phyloP scores from a whole-genome alignment of 2,888 invertebrate species.

The Troilus luridus region DNA sequence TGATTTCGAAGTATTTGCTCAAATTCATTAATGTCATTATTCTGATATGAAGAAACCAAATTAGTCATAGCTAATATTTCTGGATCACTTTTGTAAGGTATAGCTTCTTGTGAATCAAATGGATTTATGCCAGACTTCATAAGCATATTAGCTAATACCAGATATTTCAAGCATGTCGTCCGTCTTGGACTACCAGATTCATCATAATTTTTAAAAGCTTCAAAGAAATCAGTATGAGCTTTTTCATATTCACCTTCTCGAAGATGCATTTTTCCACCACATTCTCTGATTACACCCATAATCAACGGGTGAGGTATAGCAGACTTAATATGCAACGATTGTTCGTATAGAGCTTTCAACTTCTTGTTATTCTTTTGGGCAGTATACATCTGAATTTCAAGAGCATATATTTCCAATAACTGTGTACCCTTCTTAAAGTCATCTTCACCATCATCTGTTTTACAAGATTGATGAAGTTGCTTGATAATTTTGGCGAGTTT shows the following conservation, averaged over 20 bases:
- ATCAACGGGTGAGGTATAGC: constrained; percentile 99
- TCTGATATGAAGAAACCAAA: constrained; percentile 97
- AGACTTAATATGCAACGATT: constrained; percentile 97
- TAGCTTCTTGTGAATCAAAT: constrained; percentile 99
- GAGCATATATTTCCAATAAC: constrained; percentile 95
- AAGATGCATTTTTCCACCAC: constrained; percentile 99
- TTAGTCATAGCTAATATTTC: constrained; percentile 99
- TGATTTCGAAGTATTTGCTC: constrained; percentile 95
- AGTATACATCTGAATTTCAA: constrained; percentile 99
- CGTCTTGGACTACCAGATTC: constrained; percentile 97
- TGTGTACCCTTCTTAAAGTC: constrained; percentile 92
- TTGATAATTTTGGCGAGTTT: constrained; percentile 96
- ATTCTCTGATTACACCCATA: constrained; percentile 99
- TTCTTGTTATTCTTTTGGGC: constrained; percentile 99
- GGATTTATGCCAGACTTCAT: constrained; percentile 99
- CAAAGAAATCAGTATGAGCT: constrained; percentile 99
- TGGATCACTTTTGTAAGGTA: constrained; percentile 99
- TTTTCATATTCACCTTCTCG: constrained; percentile 98
- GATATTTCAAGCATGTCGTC: constrained; percentile 97
- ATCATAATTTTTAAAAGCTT: constrained; percentile 99
- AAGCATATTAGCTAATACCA: constrained; percentile 99
- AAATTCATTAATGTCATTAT: constrained; percentile 98
- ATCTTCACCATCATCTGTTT: constrained; percentile 91
- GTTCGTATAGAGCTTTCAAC: constrained; percentile 95
- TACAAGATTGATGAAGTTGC: constrained; percentile 96